Evolutionary conservation across 2,113 vertebrate genomes (phyloP), one percentile per base, ranked within the genome.

Genomic region (Craseonycteris thonglongyai): DNA sequence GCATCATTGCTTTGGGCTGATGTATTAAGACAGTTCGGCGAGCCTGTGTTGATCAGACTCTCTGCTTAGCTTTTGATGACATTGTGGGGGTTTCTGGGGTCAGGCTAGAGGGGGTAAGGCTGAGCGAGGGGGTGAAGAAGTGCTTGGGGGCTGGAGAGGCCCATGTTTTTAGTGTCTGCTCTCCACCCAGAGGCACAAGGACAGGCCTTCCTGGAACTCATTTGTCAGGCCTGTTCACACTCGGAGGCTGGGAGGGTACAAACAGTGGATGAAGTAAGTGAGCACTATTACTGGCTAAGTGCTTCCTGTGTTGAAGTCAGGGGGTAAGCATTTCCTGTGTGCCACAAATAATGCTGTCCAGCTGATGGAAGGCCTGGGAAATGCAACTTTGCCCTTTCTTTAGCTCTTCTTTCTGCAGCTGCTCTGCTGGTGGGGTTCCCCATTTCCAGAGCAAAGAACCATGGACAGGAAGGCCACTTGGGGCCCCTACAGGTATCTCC

Each of bases 251-350:
- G 71, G 42, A 56, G 54, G 51, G 28, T 11, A 2, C 45, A 7
- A 51, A 35, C 38, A 58, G 24, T 72, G 33, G 59, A 22, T 75
- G 91, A 81, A 78, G 58, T 40, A 30, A 81, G 61, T 3, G 9
- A 78, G 51, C 30, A 0, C 54, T 45, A 1, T 75, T 61, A 28
- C 49, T 66, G 45, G 69, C 11, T 78, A 5, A 56, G 51, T 38
- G 78, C 88, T 95, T 97, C 89, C 95, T 63, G 85, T 71, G 74
- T 26, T 94, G 94, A 42, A 33, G 61, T 90, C 82, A 58, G 91
- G 40, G 47, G 7, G 38, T 12, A 54, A 79, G 26, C 82, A 80
- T 94, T 94, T 96, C 95, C 97, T 38, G 28, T 91, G 93, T 59
- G 69, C 79, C 83, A 42, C 54, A 18, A 40, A 80, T 74, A 82